phyloP scores from a whole-genome alignment of 2,113 vertebrate species.

The Apodemus speciosus region DNA sequence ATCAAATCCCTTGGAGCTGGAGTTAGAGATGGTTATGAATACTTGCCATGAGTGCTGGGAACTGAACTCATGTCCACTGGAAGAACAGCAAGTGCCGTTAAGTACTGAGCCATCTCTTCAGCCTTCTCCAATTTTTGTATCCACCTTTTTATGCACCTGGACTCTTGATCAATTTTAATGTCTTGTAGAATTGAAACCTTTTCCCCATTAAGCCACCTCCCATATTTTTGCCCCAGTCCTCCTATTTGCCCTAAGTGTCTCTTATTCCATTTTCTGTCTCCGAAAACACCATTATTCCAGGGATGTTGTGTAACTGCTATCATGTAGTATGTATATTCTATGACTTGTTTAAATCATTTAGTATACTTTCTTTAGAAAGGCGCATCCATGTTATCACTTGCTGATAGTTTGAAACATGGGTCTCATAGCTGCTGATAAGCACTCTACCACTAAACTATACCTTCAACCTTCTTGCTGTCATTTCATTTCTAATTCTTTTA shows the following conservation, averaged over 20 bases:
- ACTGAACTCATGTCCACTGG: background rate
- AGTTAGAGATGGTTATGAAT: background rate
- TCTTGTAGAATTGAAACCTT: background rate
- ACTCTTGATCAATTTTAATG: background rate
- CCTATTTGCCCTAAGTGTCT: background rate
- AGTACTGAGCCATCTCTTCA: background rate
- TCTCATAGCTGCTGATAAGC: background rate
- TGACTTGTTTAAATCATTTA: conserved; percentile 20
- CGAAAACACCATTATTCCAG: background rate
- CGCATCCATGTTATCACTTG: background rate
- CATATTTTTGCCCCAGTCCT: background rate
- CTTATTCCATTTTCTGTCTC: background rate
- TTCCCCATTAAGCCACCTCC: background rate
- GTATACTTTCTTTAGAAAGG: background rate
- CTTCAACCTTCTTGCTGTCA: background rate
- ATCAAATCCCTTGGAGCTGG: background rate
- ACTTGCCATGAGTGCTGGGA: background rate
- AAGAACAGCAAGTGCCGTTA: background rate
- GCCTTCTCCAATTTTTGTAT: background rate
- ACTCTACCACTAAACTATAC: background rate
- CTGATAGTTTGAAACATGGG: background rate
- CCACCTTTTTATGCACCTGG: background rate
- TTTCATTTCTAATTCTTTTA: conserved; percentile 20
- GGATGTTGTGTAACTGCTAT: background rate
- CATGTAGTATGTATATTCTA: background rate